Conservation (phyloP, 2,797 vertebrate genomes). For the Capromys pilorides region DNA sequence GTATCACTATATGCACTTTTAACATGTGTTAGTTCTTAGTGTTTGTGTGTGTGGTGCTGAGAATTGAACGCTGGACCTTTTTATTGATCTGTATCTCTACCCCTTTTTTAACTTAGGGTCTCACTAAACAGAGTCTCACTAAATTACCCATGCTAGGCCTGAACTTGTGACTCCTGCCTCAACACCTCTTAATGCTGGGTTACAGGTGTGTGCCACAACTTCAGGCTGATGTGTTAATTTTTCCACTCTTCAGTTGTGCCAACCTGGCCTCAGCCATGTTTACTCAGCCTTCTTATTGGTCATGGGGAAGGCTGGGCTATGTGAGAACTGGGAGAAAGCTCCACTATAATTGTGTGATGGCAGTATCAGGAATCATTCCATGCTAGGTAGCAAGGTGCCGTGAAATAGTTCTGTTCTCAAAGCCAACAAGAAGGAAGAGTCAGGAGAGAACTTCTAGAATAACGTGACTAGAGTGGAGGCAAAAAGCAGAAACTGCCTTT, state of each 20-base stretch:
- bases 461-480: conserved; percentile 3
- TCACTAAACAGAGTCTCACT: not conserved
- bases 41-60: not conserved
- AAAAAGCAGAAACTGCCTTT: conserved; percentile 47
- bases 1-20: not conserved
- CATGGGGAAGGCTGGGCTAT: not conserved
- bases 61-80: not conserved
- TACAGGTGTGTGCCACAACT: not conserved
- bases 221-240: not conserved
- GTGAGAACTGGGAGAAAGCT: not conserved
- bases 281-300: not conserved
- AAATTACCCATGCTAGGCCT: not conserved
- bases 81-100: not conserved
- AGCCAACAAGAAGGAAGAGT: not conserved
- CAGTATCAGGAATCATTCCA: not conserved
- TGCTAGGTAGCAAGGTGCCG: not conserved
- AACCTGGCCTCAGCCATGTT: not conserved
- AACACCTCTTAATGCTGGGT: not conserved
- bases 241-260: conserved; percentile 7
- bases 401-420: not conserved
- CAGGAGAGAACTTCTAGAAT: conserved; percentile 31
- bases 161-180: not conserved
- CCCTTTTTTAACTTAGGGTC: not conserved
- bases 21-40: not conserved
- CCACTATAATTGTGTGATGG: no score